Percentiles rank a stretch among this genome's conserved stretches.
These are phyloP conservation scores for Orchestes rusci DNA, from an alignment of 2,888 invertebrate genomes.

Conservation along the genomic window DNA sequence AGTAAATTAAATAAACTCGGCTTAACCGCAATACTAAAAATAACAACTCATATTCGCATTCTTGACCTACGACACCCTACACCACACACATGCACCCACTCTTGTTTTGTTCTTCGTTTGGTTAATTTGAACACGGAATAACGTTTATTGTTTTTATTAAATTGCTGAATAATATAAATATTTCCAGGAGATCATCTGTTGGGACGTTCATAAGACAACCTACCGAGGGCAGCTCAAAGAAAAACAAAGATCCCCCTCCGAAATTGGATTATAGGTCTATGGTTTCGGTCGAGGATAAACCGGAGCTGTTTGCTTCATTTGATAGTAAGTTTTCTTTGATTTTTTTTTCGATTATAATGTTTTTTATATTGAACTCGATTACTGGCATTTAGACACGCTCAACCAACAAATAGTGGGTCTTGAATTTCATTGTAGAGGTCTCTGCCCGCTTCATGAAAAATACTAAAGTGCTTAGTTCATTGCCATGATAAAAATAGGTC, in stretches of 20 bases:
- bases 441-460: too few relatives aligned
- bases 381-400: too few relatives aligned
- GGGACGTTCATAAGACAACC: slow-evolving; percentile 77
- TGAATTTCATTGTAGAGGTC: too few relatives aligned
- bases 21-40: too few relatives aligned
- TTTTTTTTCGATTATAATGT: too few relatives aligned
- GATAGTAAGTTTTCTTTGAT: slow-evolving; percentile 65
- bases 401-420: too few relatives aligned
- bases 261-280: slow-evolving; percentile 84
- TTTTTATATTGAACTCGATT: too few relatives aligned
- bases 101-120: neutral
- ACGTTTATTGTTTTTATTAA: neutral
- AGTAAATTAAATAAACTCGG: too few relatives aligned
- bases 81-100: neutral
- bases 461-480: too few relatives aligned
- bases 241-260: slow-evolving; percentile 53
- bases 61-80: too few relatives aligned
- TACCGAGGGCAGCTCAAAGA: slow-evolving; percentile 51
- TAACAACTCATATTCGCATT: too few relatives aligned
- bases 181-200: slow-evolving; percentile 69
- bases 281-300: slow-evolving; percentile 92
- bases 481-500: too few relatives aligned
- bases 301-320: slow-evolving; percentile 89
- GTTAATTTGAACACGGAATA: neutral
- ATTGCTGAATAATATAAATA: neutral